Evolutionary conservation across 2,888 invertebrate genomes (phyloP), one percentile per base, ranked within the genome.

Genomic region (Zaprionus bogoriensis): DNA sequence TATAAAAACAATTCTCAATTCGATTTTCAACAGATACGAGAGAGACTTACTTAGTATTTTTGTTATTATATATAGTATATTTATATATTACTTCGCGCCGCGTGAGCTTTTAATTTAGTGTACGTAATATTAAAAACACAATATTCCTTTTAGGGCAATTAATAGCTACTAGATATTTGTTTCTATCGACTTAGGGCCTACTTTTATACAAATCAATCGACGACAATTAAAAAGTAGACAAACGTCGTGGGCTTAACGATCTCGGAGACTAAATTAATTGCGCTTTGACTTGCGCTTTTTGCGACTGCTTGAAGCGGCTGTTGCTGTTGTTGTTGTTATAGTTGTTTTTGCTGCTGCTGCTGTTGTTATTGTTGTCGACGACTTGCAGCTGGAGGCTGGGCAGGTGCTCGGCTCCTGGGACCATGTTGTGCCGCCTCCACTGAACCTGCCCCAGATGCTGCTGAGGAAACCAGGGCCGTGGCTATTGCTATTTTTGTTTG

Each of bases 221-320:
- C 47, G 36, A 65, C 30, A 59, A 42, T 62, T 52, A 41, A 67
- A 47, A 48, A 44, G 17, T 17, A 12, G 44, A 41, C n/a, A n/a
- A n/a, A n/a, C n/a, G n/a, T n/a, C n/a, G 14, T 63, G 20, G 48
- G 55, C 17, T n/a, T n/a, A n/a, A n/a, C 5, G 32, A 36, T 14
- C 32, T 20, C 19, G 22, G 39, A 51, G 47, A 48, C 58, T 60
- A 48, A 59, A n/a, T 65, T 84, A 73, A 62, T 82, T 87, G 46
- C 86, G 88, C 61, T 87, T 89, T 3, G 83, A 77, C 76, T 88
- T 89, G 67, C 89, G 87, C 67, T 88, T 89, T 67, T 87, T 89
- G 58, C 89, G 89, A 78, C 81, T 87, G 44, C 45, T 79, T 54
- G 25, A 51, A 50, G 48, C 55, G 48, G 52, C 44, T 48, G 64